Base-by-base conservation (phyloP, 2,113 vertebrate species). In the Etia nguti region DNA sequence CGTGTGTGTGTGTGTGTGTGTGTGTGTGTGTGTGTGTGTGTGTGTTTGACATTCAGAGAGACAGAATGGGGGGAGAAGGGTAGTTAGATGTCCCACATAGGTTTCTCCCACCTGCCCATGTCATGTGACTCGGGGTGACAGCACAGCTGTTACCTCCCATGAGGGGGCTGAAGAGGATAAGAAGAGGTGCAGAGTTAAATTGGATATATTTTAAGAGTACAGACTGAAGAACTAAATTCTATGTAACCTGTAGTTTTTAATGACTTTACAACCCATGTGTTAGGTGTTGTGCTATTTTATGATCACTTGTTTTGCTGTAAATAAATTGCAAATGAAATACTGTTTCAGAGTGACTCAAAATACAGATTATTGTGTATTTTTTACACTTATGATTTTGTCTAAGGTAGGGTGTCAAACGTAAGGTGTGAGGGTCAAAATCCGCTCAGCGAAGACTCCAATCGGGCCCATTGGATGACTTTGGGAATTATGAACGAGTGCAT, bases 51-150 rank as follows among this genome's bases (percentile, higher is more conserved):
- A 94, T 95, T 91, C 89, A 94, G 80, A 75, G 83, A 59, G 84
- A 86, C 86, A 87, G 90, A 90, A 90, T 85, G 82, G 82, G 79
- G 62, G n/a, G 62, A 41, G 62, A 0, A 41, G 62, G 65, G n/a
- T 22, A 80, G 54, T 60, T 82, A 77, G 77, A 77, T 90, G 86
- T 90, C 89, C 79, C 52, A 88, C 89, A 93, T 94, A 93, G 93
- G 93, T 94, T 90, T 91, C 80, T 88, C 82, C 94, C 94, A 96
- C 95, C 94, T 96, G 95, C 92, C 93, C 86, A 81, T 91, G 93
- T 92, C 93, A 95, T 87, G 92, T 95, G 95, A 93, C 90, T 88
- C 16, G 34, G 92, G 88, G 86, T 90, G 92, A 95, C 86, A 90
- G 90, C 90, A 93, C 95, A 96, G 94, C 95, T 95, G 95, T 91